phyloP scores from a whole-genome alignment of 2,888 invertebrate genomes.

The Scotopteryx bipunctaria region DNA sequence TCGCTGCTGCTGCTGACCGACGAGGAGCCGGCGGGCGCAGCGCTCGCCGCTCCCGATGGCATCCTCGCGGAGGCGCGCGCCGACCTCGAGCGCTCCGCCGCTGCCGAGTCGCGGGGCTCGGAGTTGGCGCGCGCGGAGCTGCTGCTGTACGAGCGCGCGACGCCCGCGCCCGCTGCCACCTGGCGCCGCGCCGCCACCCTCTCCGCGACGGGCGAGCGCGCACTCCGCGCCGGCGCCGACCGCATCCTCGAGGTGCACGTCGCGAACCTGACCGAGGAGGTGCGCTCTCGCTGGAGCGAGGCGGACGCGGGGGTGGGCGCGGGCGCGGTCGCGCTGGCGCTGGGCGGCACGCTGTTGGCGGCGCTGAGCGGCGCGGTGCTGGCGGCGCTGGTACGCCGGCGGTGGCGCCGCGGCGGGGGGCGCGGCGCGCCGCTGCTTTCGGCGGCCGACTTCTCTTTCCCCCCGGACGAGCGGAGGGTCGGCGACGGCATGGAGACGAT shows the following conservation, averaged over 20 bases:
- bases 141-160: conserved; percentile 23
- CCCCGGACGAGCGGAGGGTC: conserved; percentile 63
- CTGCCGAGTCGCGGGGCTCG: conserved; percentile 48
- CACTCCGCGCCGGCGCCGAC: conserved; percentile 40
- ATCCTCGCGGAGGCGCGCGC: conserved; percentile 30
- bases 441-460: conserved; percentile 52
- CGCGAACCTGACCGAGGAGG: conserved; percentile 33
- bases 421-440: conserved; percentile 41
- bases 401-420: conserved; percentile 18
- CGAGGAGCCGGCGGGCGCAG: conserved; percentile 21
- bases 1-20: conserved; percentile 38
- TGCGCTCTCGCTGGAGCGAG: conserved; percentile 27
- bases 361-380: conserved; percentile 28
- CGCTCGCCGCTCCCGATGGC: conserved; percentile 18
- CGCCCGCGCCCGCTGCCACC: conserved; percentile 25
- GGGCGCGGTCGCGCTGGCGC: conserved; percentile 24
- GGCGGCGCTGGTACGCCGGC: conserved; percentile 34
- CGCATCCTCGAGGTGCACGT: conserved; percentile 44
- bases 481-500: conserved; percentile 92
- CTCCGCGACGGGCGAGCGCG: conserved; percentile 22
- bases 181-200: conserved; percentile 35
- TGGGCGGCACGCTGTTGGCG: conserved; percentile 14
- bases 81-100: conserved; percentile 30
- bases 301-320: conserved; percentile 23
- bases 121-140: conserved; percentile 46